Conservation (phyloP, 1,140 invertebrate species). For the Drosophila suzukii region DNA sequence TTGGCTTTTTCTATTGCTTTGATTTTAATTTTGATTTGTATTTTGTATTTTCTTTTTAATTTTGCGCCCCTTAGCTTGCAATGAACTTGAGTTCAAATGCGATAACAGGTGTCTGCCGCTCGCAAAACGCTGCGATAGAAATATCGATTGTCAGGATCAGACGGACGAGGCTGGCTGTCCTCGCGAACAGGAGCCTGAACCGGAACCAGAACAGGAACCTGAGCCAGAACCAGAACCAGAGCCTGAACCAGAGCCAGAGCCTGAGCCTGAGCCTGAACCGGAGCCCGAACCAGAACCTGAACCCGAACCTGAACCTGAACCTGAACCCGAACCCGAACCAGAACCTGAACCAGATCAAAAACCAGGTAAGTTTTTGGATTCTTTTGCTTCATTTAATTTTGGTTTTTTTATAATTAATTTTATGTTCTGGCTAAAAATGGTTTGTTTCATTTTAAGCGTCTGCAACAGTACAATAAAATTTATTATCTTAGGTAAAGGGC, state of each 20-base stretch:
- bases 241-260: background rate
- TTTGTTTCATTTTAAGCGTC: too few relatives aligned
- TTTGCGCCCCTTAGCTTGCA: slow-evolving; percentile 84
- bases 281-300: background rate
- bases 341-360: slow-evolving; percentile 2
- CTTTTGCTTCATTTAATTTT: background rate
- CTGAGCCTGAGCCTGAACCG: background rate
- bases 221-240: background rate
- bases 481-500: too few relatives aligned
- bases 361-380: slow-evolving; percentile 17
- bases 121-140: slow-evolving; percentile 85
- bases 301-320: background rate
- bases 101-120: slow-evolving; percentile 85
- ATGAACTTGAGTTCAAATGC: slow-evolving; percentile 87
- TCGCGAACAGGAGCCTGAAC: background rate
- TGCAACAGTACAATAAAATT: too few relatives aligned
- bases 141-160: slow-evolving; percentile 83
- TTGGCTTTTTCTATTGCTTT: slow-evolving; percentile 22
- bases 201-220: too few relatives aligned
- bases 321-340: background rate
- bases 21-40: slow-evolving; percentile 28
- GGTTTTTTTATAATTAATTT: background rate
- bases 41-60: slow-evolving; percentile 25
- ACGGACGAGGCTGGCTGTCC: slow-evolving; percentile 87
- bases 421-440: background rate